Percentiles rank a stretch among this genome's conserved stretches.
Evolutionary conservation across 2,888 invertebrate genomes (phyloP).

Genomic region (Sesia bembeciformis): DNA sequence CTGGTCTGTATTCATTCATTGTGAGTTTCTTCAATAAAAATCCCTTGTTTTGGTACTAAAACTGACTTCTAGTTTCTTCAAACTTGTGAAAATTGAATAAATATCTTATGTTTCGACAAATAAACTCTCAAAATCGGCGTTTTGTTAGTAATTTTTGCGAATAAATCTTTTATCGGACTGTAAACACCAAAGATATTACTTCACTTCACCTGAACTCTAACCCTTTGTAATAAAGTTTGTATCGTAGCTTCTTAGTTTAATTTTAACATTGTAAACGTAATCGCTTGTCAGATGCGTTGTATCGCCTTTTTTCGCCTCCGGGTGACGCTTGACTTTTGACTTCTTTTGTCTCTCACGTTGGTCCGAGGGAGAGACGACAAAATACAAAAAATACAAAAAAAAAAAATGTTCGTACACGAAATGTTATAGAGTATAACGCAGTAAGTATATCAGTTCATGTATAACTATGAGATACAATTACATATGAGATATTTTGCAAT

Average conservation of each 20-base stretch:
- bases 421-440: too few relatives aligned
- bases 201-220: neutral
- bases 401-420: too few relatives aligned
- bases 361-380: constrained; percentile 1
- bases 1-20: too few relatives aligned
- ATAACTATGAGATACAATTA: too few relatives aligned
- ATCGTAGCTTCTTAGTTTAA: neutral
- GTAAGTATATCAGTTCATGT: too few relatives aligned
- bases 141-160: constrained; percentile 25
- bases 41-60: too few relatives aligned
- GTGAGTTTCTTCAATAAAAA: too few relatives aligned
- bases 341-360: constrained; percentile 40
- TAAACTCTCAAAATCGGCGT: neutral
- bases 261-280: constrained; percentile 10
- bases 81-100: neutral
- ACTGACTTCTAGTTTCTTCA: too few relatives aligned
- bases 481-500: too few relatives aligned
- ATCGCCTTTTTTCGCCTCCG: constrained; percentile 25
- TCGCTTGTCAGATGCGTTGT: constrained; percentile 14
- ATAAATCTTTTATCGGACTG: constrained; percentile 24
- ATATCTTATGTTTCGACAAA: constrained; percentile 3
- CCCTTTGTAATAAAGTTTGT: constrained; percentile 2
- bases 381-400: neutral
- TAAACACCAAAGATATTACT: neutral
- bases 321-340: constrained; percentile 49